Conservation (phyloP, 2,888 invertebrate species). For the Leptopilina drosophilae region DNA sequence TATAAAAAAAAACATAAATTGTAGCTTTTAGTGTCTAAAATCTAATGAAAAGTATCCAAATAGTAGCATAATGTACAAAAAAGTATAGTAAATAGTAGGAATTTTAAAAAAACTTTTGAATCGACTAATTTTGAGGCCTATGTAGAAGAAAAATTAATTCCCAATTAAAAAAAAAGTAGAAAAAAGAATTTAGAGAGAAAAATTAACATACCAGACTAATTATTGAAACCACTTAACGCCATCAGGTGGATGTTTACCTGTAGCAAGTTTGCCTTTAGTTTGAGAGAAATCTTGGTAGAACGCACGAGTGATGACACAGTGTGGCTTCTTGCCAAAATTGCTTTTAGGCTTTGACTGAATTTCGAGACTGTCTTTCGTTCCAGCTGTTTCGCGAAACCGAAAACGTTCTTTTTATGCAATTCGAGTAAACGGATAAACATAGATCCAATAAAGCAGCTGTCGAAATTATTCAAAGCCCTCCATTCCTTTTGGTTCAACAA, state of each 20-base stretch:
- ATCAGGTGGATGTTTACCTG: constrained; percentile 64
- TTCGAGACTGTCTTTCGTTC: constrained; percentile 35
- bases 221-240: constrained; percentile 61
- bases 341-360: constrained; percentile 58
- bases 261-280: constrained; percentile 51
- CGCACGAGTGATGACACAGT: constrained; percentile 62
- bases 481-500: background rate
- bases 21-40: no score
- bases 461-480: constrained; percentile 7
- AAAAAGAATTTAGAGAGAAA: background rate
- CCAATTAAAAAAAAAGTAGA: background rate
- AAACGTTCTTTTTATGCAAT: constrained; percentile 29
- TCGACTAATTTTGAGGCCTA: no score
- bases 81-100: no score
- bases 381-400: constrained; percentile 46
- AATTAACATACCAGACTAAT: constrained; percentile 46
- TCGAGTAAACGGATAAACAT: constrained; percentile 39
- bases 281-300: constrained; percentile 53
- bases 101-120: no score
- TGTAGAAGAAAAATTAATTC: background rate
- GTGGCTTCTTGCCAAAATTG: constrained; percentile 64
- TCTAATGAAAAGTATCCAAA: no score
- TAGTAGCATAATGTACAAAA: no score
- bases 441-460: constrained; percentile 35
- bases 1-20: no score